Percentiles rank a stretch among this genome's conserved stretches.
These are phyloP conservation scores for Lasioglossum calceatum DNA, from an alignment of 2,888 invertebrate genomes.

Conservation along the genomic window DNA sequence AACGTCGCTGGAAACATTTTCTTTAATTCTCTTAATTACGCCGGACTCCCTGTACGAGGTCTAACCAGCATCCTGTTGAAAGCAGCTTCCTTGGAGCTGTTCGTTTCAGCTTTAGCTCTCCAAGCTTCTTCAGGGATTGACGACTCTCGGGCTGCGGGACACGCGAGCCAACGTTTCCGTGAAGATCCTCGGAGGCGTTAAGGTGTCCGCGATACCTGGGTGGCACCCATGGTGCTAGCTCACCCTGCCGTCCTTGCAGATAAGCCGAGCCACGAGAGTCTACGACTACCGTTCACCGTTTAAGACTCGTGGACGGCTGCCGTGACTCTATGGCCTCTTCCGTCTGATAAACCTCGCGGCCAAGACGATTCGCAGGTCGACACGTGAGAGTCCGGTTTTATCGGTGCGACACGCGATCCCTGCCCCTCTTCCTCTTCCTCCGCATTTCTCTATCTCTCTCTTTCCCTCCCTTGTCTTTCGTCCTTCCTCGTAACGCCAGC, in stretches of 20 bases:
- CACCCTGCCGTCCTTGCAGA: constrained; percentile 41
- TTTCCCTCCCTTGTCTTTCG: neutral
- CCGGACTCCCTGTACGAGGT: neutral
- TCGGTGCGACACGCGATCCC: constrained; percentile 64
- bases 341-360: constrained; percentile 72
- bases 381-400: constrained; percentile 68
- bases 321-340: constrained; percentile 71
- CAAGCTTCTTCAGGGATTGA: neutral
- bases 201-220: constrained; percentile 22
- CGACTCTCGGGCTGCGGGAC: constrained; percentile 16
- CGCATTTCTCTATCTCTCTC: neutral
- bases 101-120: neutral
- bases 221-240: constrained; percentile 35
- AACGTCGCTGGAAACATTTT: constrained; percentile 51
- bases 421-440: neutral
- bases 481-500: neutral
- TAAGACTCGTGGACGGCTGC: constrained; percentile 67
- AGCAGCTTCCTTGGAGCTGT: neutral
- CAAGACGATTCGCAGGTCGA: constrained; percentile 71
- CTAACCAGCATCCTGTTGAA: constrained; percentile 6
- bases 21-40: constrained; percentile 52
- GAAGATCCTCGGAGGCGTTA: constrained; percentile 57
- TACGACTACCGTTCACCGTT: constrained; percentile 74
- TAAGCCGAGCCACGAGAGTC: constrained; percentile 61
- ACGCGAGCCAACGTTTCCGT: constrained; percentile 49